Conservation (phyloP, 2,888 invertebrate species). For the Anthoptus insignis region DNA sequence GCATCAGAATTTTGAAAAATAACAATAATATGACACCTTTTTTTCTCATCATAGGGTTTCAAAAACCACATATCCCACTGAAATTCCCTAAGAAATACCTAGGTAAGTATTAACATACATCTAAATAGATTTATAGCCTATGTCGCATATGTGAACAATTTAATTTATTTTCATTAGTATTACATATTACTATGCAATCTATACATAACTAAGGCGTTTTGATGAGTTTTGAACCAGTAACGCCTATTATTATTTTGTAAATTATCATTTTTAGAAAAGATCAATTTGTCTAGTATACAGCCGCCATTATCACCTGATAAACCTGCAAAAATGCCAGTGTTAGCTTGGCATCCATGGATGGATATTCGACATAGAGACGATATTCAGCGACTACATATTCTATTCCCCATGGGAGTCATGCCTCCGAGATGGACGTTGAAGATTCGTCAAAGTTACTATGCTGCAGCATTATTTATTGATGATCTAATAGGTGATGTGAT, state of each 20-base stretch:
- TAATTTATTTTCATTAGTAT: too few relatives aligned
- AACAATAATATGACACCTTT: conserved; percentile 84
- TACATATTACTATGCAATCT: too few relatives aligned
- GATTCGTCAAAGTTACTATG: conserved; percentile 94
- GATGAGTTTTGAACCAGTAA: too few relatives aligned
- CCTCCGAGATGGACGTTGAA: conserved; percentile 88
- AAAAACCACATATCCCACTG: conserved; percentile 97
- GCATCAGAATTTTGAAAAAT: conserved; percentile 87
- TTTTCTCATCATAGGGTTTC: conserved; percentile 95
- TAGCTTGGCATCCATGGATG: conserved; percentile 97
- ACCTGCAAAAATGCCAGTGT: conserved; percentile 89
- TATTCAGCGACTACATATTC: conserved; percentile 84
- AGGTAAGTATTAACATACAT: conserved; percentile 88
- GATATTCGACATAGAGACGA: conserved; percentile 91
- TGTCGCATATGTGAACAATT: too few relatives aligned
- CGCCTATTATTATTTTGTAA: too few relatives aligned
- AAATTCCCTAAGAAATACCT: conserved; percentile 93
- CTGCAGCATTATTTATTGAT: conserved; percentile 93
- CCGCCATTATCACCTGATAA: conserved; percentile 86
- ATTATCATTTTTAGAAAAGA: conserved; percentile 81
- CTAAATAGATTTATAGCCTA: too few relatives aligned
- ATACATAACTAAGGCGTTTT: too few relatives aligned
- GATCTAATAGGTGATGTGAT: conserved; percentile 92
- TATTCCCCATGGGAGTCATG: conserved; percentile 91
- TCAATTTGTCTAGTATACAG: conserved; percentile 89